Evolutionary conservation across 2,888 invertebrate species (phyloP), one percentile per base, ranked within the genome.

Genomic region (Drosophila prolongata): DNA sequence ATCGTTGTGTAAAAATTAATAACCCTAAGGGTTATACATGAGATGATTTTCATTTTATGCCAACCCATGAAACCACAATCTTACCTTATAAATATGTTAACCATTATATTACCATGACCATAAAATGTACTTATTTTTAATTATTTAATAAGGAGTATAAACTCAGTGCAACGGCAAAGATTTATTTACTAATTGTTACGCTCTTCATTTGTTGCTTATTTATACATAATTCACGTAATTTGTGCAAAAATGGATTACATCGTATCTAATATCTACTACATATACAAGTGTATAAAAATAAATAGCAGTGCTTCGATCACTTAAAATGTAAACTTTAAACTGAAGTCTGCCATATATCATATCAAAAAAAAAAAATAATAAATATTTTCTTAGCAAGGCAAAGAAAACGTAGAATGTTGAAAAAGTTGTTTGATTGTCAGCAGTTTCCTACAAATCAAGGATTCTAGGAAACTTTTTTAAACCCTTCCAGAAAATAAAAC

Each of bases 121-220:
- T 64, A 65, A 14, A 58, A 60, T 60, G 50, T 58, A 61, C 35
- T 67, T 44, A 76, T 40, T 52, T 52, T 59, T 54, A 72, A 47
- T 64, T 54, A 62, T 30, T 27, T 50, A 14, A 46, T 59, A 40
- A 71, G 55, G 57, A 68, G 60, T 60, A 62, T 64, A 79, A 64
- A 75, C 49, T 49, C 66, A 81, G 81, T 79, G 79, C 78, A 58
- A 80, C 80, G 65, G 84, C 78, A 87, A 84, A 84, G 76, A 79
- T 85, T 78, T 78, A 77, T 84, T 78, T 77, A 84, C 76, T 87
- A 75, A 82, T 87, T 87, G 88, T 85, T 87, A 86, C 81, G 77
- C 77, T 79, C 88, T 83, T 87, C 75, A 85, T 83, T 83, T 83
- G 83, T 87, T 83, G 86, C 86, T 83, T 83, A 83, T 85, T 83